A percentile compares a stretch with the other conserved stretches of the same genome.
phyloP scores from a whole-genome alignment of 2,888 invertebrate genomes.

The Lottia gigantea region DNA sequence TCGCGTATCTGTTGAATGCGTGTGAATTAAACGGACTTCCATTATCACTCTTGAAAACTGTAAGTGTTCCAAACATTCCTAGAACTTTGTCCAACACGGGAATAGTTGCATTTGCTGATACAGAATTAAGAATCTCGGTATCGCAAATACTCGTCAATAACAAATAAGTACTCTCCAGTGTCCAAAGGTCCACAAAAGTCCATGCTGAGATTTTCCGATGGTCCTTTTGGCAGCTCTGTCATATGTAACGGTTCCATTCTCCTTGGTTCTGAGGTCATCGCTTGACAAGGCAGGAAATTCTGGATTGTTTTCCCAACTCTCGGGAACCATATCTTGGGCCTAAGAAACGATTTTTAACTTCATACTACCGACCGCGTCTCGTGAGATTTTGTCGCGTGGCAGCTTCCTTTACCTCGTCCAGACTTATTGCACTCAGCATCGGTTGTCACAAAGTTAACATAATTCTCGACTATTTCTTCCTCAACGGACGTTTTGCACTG shows the following conservation, averaged over 20 bases:
- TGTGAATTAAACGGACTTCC: conserved; percentile 7
- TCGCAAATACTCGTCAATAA: conserved; percentile 12
- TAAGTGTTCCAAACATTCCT: conserved; percentile 1
- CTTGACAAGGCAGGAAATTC: conserved; percentile 25
- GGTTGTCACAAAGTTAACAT: conserved; percentile 27
- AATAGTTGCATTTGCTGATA: conserved; percentile 12
- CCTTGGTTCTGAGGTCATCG: conserved; percentile 11
- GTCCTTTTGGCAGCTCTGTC: conserved; percentile 17
- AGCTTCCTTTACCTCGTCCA: conserved; percentile 15
- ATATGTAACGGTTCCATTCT: conserved; percentile 9
- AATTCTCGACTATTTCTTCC: conserved; percentile 25
- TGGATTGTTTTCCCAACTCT: conserved; percentile 18
- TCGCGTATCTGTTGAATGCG: background rate
- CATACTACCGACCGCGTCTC: background rate
- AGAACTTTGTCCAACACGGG: conserved; percentile 14
- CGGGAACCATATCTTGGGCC: conserved; percentile 46
- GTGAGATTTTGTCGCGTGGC: conserved; percentile 9
- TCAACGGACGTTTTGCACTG: background rate
- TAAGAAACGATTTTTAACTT: conserved; percentile 30
- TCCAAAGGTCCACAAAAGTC: conserved; percentile 16
- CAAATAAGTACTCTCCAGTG: conserved; percentile 9
- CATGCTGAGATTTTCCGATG: conserved; percentile 13
- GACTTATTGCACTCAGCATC: conserved; percentile 21
- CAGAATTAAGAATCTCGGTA: conserved; percentile 11
- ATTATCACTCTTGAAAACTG: conserved; percentile 14